Percentiles rank a stretch among this genome's conserved stretches.
Evolutionary conservation across 2,888 invertebrate species (phyloP).

Genomic region (Selenia dentaria): DNA sequence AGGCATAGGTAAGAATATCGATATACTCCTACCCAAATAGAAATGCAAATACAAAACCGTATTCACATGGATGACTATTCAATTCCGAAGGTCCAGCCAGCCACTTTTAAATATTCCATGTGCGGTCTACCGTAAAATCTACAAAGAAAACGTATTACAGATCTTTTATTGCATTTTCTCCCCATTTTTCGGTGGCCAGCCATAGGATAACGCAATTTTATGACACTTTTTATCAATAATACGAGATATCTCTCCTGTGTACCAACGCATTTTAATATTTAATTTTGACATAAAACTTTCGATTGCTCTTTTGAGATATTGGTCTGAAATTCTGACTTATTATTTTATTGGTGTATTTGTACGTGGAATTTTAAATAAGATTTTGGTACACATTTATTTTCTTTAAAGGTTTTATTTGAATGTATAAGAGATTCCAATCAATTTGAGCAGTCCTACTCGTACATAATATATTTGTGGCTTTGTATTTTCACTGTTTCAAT

Average conservation of each 20-base stretch:
- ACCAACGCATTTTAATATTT: conserved; percentile 31
- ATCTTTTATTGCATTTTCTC: conserved; percentile 78
- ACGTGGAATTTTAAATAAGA: conserved; percentile 14
- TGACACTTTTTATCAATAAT: conserved; percentile 63
- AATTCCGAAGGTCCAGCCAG: conserved; percentile 67
- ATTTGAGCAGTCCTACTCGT: no score
- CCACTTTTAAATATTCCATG: conserved; percentile 81
- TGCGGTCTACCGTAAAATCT: conserved; percentile 80
- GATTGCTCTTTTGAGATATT: neutral
- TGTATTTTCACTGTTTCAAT: no score
- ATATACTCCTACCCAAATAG: conserved; percentile 44
- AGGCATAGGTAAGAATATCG: conserved; percentile 1
- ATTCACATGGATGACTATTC: conserved; percentile 71
- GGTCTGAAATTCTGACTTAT: conserved; percentile 5
- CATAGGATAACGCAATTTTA: conserved; percentile 52
- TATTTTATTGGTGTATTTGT: conserved; percentile 1
- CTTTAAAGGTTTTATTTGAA: no score
- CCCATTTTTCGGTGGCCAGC: conserved; percentile 52
- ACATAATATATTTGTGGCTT: no score
- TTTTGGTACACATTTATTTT: no score
- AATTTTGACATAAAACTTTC: conserved; percentile 26
- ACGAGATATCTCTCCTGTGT: conserved; percentile 25
- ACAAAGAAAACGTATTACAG: conserved; percentile 81
- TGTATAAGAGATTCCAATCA: no score
- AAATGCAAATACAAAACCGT: conserved; percentile 58